Conservation (phyloP, 2,888 invertebrate species). For the Volucella inanis region DNA sequence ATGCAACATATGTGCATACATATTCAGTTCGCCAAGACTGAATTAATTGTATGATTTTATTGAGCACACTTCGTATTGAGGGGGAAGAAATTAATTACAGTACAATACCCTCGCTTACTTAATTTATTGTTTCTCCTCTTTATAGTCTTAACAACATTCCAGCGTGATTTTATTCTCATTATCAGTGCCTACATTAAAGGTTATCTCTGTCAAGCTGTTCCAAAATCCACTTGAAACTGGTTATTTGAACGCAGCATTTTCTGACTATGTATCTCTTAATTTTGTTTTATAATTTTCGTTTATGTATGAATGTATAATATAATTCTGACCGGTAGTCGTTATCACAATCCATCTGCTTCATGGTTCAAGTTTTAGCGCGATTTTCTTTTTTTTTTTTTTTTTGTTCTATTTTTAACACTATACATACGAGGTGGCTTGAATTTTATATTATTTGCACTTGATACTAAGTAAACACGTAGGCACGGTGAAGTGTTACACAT, state of each 20-base stretch:
- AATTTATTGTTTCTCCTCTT: constrained; percentile 17
- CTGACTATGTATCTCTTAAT: background rate
- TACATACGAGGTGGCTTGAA: too few species aligned
- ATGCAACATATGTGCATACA: background rate
- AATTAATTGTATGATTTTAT: constrained; percentile 32
- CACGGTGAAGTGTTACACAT: background rate
- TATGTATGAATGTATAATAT: too few species aligned
- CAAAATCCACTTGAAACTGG: constrained; percentile 36
- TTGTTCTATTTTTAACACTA: background rate
- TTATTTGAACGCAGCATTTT: background rate
- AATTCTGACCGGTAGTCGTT: constrained; percentile 12
- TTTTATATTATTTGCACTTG: background rate
- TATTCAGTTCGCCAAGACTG: background rate
- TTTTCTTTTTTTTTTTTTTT: background rate
- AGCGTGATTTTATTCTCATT: constrained; percentile 20
- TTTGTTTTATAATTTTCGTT: constrained; percentile 6
- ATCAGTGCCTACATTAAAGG: constrained; percentile 44
- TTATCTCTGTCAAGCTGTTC: constrained; percentile 29
- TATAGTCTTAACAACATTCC: constrained; percentile 32
- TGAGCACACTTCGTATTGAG: constrained; percentile 27
- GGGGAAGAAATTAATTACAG: background rate
- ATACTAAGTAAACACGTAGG: constrained; percentile 5
- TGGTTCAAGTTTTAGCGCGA: constrained; percentile 1
- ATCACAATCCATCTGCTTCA: constrained; percentile 19
- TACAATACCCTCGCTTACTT: constrained; percentile 14